phyloP scores from a whole-genome alignment of 1,140 invertebrate genomes.

The Venturia canescens region DNA sequence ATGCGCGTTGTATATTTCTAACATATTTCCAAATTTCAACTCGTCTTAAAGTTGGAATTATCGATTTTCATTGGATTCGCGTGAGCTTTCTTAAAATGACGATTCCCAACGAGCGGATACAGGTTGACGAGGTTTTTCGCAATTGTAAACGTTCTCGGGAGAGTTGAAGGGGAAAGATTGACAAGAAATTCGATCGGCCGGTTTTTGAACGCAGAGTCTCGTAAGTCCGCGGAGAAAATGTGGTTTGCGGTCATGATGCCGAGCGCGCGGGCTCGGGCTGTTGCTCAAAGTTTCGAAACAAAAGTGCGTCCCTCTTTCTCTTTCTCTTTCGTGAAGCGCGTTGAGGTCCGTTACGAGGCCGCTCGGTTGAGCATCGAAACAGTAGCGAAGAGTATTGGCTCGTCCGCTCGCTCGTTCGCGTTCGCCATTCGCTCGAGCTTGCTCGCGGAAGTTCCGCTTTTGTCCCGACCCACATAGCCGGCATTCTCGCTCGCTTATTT shows the following conservation, averaged over 20 bases:
- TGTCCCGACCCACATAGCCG: constrained; percentile 72
- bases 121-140: too few relatives aligned
- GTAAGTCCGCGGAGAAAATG: not conserved
- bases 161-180: too few relatives aligned
- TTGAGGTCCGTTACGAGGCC: constrained; percentile 11
- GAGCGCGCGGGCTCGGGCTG: not conserved
- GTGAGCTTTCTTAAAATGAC: too few relatives aligned
- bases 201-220: not conserved
- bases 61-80: too few relatives aligned
- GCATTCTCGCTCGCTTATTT: constrained; percentile 74
- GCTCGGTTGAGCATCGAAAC: not conserved
- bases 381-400: not conserved
- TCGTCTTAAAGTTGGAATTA: too few relatives aligned
- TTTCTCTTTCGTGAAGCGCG: constrained; percentile 4
- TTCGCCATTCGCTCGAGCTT: constrained; percentile 16
- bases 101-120: too few relatives aligned
- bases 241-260: not conserved
- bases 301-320: not conserved
- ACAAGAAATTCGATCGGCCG: too few relatives aligned
- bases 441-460: constrained; percentile 72
- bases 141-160: too few relatives aligned
- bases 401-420: not conserved
- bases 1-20: too few relatives aligned
- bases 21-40: too few relatives aligned
- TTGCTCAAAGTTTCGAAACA: constrained; percentile 8